Base-by-base conservation (phyloP, 1,140 invertebrate species). In the Camponotus pennsylvanicus region DNA sequence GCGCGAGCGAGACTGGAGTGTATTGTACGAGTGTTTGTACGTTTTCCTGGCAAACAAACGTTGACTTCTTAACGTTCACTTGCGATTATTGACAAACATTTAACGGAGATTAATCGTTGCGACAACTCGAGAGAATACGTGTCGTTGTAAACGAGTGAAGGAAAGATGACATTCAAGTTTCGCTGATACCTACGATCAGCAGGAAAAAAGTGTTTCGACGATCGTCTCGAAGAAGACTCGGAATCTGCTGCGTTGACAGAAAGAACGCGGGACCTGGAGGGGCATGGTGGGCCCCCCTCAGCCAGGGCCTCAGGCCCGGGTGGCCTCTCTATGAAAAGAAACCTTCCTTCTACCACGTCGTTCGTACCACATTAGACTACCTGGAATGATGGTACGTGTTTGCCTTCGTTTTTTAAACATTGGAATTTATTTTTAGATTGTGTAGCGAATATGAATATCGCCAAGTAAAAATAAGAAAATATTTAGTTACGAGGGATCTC, bases 311-410 rank as follows among this genome's bases (percentile, higher is more conserved):
- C 89, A 84, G 92, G 91, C 92, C 89, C 92, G 87, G 80, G 90
- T 88, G 88, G 87, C 92, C 80, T 86, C 90, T 88, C 92, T 93
- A 86, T 93, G 91, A 93, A 86, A 89, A 85, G 77, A 86, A 90
- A 89, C 71, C 63, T 76, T 86, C 78, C 87, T 76, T 85, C 89
- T 64, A 73, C 80, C 91, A 86, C 79, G 86, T 87, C 89, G 86
- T 87, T 90, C 85, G 82, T 85, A 90, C 91, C 73, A 75, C 90
- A 86, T 85, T 86, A 91, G 27, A 92, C 86, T 89, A 67, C 91
- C 92, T 94, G 94, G 94, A 95, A 95, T 95, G 94, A 95, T 95
- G 94, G 94, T 95, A 94, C 75, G 94, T 94, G 59, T 71, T 59
- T 34, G 9, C 55, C 55, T 69, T 15, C 9, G 42, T 4, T 18